Conservation (phyloP, 1,140 invertebrate species). For the Aphelinus certus region DNA sequence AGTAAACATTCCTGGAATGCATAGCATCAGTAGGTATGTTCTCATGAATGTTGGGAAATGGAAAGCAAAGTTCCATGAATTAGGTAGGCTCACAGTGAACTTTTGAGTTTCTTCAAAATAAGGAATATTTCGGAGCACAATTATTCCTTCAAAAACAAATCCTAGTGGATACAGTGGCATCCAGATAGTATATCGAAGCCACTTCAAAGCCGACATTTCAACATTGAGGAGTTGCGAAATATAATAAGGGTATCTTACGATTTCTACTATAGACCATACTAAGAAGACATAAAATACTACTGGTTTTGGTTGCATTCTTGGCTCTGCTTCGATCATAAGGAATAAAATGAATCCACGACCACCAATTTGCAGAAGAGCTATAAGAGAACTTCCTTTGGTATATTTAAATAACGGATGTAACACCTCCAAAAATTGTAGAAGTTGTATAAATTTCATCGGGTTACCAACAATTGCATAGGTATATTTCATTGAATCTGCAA, state of each 20-base stretch:
- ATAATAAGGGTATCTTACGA: conserved; percentile 92
- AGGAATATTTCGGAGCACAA: conserved; percentile 83
- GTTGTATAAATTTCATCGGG: conserved; percentile 83
- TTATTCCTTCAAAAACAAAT: conserved; percentile 85
- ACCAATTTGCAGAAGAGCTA: conserved; percentile 76
- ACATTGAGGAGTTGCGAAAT: conserved; percentile 81
- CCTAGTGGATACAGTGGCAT: conserved; percentile 92
- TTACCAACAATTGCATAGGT: conserved; percentile 82
- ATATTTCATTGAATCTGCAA: conserved; percentile 74
- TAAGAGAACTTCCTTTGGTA: conserved; percentile 76
- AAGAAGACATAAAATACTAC: conserved; percentile 88
- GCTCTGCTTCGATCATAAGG: conserved; percentile 83
- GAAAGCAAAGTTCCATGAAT: conserved; percentile 86
- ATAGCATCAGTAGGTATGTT: conserved; percentile 79
- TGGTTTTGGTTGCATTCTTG: conserved; percentile 85
- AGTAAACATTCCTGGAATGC: conserved; percentile 78
- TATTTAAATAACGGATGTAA: conserved; percentile 90
- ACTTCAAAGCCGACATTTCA: conserved; percentile 83
- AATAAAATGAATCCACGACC: conserved; percentile 86
- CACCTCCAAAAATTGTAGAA: conserved; percentile 87
- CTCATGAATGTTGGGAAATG: conserved; percentile 84
- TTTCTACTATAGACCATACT: conserved; percentile 83
- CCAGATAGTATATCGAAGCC: conserved; percentile 93
- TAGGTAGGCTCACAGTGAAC: conserved; percentile 83
- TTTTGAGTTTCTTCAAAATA: conserved; percentile 87